A percentile compares a stretch with the other conserved stretches of the same genome.
Evolutionary conservation across 2,797 vertebrate species (phyloP).

Genomic region (Gephyroberyx darwinii): DNA sequence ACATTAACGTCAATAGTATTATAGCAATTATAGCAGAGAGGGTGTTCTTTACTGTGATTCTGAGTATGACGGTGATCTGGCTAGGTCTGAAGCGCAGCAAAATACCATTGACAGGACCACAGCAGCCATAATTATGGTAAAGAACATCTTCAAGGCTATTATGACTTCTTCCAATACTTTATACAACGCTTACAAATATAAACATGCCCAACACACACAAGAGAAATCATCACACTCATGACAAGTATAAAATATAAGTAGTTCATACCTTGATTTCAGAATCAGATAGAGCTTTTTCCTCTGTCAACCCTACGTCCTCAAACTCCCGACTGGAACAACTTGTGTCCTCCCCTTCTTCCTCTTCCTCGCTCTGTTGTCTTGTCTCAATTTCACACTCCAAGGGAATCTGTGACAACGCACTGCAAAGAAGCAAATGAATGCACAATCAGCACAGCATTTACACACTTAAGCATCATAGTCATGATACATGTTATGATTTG

Average conservation of each 20-base stretch:
- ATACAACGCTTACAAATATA: too few species aligned
- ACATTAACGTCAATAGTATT: background rate
- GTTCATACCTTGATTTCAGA: slow-evolving; percentile 84
- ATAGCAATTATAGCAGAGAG: too few species aligned
- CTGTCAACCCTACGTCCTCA: slow-evolving; percentile 67
- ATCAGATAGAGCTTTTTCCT: slow-evolving; percentile 84
- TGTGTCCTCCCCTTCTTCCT: slow-evolving; percentile 68
- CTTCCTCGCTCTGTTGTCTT: slow-evolving; percentile 59
- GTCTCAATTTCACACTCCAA: slow-evolving; percentile 48
- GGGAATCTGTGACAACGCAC: slow-evolving; percentile 36
- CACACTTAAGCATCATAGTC: too few species aligned
- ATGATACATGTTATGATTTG: background rate
- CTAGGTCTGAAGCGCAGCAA: too few species aligned
- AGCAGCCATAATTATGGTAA: too few species aligned
- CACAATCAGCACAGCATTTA: background rate
- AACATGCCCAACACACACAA: too few species aligned
- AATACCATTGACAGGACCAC: too few species aligned
- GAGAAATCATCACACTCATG: background rate
- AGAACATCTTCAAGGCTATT: too few species aligned
- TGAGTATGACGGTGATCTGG: too few species aligned
- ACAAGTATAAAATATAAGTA: background rate
- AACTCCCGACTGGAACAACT: slow-evolving; percentile 74
- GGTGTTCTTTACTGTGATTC: too few species aligned
- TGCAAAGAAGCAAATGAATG: slow-evolving; percentile 37
- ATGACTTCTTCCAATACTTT: too few species aligned